These are phyloP conservation scores for Drosophila koepferae DNA, from an alignment of 2,888 invertebrate species.

Conservation along the genomic window DNA sequence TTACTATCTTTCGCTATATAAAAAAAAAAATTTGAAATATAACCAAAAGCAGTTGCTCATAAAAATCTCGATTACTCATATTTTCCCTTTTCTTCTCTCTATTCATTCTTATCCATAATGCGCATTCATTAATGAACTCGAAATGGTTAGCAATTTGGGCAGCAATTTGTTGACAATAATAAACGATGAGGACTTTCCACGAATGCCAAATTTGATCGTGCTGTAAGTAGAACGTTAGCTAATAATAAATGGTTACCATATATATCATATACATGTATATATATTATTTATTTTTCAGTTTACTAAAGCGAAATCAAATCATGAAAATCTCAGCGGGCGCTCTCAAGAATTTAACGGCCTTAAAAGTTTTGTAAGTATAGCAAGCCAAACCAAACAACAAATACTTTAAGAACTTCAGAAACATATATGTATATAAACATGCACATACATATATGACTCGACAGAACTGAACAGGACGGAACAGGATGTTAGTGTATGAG, in stretches of 20 bases:
- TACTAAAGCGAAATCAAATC: slow-evolving; percentile 94
- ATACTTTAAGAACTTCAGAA: slow-evolving; percentile 56
- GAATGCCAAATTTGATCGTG: slow-evolving; percentile 90
- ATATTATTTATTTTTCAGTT: slow-evolving; percentile 87
- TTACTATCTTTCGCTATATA: background rate
- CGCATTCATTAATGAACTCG: slow-evolving; percentile 42
- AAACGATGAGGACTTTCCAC: slow-evolving; percentile 89
- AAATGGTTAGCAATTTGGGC: slow-evolving; percentile 88
- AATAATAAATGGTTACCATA: background rate
- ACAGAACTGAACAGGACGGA: too few relatives aligned
- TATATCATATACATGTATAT: background rate
- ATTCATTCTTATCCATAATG: slow-evolving; percentile 24
- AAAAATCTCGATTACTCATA: slow-evolving; percentile 42
- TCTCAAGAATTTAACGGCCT: slow-evolving; percentile 91
- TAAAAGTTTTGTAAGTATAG: slow-evolving; percentile 94
- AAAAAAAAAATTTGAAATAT: slow-evolving; percentile 33
- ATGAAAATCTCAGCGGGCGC: slow-evolving; percentile 91
- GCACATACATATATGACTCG: slow-evolving; percentile 17
- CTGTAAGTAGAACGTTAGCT: slow-evolving; percentile 89
- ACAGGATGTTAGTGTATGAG: slow-evolving; percentile 17
- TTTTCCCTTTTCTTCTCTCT: slow-evolving; percentile 13
- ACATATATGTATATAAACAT: slow-evolving; percentile 17
- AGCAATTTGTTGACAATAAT: slow-evolving; percentile 91
- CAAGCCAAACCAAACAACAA: slow-evolving; percentile 33
- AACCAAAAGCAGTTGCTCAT: slow-evolving; percentile 26